phyloP scores from a whole-genome alignment of 2,888 invertebrate species.

The Phasia obesa region DNA sequence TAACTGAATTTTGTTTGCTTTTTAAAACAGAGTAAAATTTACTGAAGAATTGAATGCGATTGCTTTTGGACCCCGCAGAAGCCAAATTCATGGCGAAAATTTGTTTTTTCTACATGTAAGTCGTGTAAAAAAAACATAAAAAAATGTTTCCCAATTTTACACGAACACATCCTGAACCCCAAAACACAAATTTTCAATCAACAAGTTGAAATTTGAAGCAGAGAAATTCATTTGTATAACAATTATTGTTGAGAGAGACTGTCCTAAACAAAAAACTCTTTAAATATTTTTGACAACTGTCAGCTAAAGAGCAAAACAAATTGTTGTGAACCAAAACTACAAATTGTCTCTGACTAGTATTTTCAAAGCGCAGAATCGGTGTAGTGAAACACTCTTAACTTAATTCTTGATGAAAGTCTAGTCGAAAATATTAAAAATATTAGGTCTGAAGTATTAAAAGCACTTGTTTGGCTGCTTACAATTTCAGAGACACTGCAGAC shows the following conservation, averaged over 20 bases:
- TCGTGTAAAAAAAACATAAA: too few relatives aligned
- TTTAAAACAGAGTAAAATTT: too few relatives aligned
- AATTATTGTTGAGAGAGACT: background rate
- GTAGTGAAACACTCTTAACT: background rate
- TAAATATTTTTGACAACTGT: background rate
- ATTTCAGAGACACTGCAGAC: conserved; percentile 8
- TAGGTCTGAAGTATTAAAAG: conserved; percentile 6
- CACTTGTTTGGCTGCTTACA: background rate
- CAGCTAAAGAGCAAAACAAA: background rate
- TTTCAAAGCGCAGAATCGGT: background rate
- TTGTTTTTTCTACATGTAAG: too few relatives aligned
- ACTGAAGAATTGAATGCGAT: too few relatives aligned
- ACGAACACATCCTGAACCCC: too few relatives aligned
- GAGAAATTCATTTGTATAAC: background rate
- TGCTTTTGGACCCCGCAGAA: too few relatives aligned
- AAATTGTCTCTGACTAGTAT: background rate
- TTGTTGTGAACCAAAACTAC: too few relatives aligned
- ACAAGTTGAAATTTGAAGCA: background rate
- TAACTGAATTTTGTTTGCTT: too few relatives aligned
- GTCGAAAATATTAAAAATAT: background rate
- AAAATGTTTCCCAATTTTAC: too few relatives aligned
- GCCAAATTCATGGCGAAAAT: too few relatives aligned
- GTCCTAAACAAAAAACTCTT: background rate
- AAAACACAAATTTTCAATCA: background rate
- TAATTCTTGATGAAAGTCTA: background rate